Conservation (phyloP, 2,797 vertebrate genomes). For the Prionace glauca region DNA sequence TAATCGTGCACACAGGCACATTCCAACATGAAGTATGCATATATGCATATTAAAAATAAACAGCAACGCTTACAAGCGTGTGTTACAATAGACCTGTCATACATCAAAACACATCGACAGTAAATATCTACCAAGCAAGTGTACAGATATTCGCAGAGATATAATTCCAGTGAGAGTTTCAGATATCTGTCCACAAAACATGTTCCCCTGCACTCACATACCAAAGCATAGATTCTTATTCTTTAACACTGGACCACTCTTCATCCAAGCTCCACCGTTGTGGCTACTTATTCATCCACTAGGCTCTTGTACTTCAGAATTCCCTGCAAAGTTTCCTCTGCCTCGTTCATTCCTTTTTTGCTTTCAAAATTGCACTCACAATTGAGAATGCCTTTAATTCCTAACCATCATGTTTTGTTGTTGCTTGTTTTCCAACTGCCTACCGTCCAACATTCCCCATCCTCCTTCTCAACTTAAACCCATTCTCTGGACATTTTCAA, state of each 20-base stretch:
- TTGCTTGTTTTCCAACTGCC: background rate
- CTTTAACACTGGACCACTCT: background rate
- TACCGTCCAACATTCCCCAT: background rate
- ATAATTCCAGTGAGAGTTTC: background rate
- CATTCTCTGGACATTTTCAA: background rate
- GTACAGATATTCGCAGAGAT: background rate
- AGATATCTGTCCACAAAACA: background rate
- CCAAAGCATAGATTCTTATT: background rate
- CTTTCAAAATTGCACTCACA: background rate
- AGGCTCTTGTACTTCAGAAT: background rate
- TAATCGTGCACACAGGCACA: background rate
- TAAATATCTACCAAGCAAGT: background rate
- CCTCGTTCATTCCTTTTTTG: background rate
- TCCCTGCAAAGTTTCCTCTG: background rate
- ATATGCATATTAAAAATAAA: background rate
- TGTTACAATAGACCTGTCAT: constrained; percentile 22
- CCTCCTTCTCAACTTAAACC: background rate
- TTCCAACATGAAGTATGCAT: background rate
- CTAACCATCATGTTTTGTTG: background rate
- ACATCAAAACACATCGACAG: too few species aligned
- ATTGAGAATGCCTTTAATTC: background rate
- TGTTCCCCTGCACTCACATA: background rate
- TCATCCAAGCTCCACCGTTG: background rate
- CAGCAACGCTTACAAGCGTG: background rate
- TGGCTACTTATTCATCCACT: background rate